Base-by-base conservation (phyloP, 2,888 invertebrate species). In the Torymus texanus region DNA sequence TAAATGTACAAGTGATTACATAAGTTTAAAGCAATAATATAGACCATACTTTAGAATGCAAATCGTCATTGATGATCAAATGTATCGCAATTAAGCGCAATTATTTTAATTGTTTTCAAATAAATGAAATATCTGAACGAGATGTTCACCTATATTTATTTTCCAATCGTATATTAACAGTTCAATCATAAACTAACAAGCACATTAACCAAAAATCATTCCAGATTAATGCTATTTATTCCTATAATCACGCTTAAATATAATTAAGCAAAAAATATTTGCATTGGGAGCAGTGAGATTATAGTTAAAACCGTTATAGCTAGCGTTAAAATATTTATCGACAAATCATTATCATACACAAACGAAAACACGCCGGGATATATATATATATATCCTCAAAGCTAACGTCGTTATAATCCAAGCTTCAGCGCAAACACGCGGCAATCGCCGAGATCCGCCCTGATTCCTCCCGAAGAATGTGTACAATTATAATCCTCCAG, bases 141-240 rank as follows among this genome's bases (percentile, higher is more conserved):
- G 16, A 67, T 56, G 61, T 53, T 72, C 41, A n/a, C 41, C 65
- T 70, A 62, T 56, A 65, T 66, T 77, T 53, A 71, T 65, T 66
- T 10, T 70, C 59, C 55, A 74, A 70, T 61, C 71, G 56, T 55
- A 59, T 55, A 72, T 81, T 76, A 73, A 76, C 73, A 73, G 78
- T 76, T 65, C 18, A 75, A 76, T 81, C 72, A 81, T 76, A 70
- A 78, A 74, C 65, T 80, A 80, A 80, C 74, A 63, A 63, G 5
- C 12, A 13, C 56, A 56, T 16, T 58, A 14, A 61, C 61, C 67
- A 21, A 13, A 13, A 18, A 13, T 73, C 73, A 21, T 53, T 61
- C 16, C 18, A 8, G 29, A 68, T 2, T 24, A 68, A 12, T 16
- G 12, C 11, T 41, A 65, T 29, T 29, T 2, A 11, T 16, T 62